Base-by-base conservation (phyloP, 1,140 invertebrate genomes). In the Calliphora vicina region DNA sequence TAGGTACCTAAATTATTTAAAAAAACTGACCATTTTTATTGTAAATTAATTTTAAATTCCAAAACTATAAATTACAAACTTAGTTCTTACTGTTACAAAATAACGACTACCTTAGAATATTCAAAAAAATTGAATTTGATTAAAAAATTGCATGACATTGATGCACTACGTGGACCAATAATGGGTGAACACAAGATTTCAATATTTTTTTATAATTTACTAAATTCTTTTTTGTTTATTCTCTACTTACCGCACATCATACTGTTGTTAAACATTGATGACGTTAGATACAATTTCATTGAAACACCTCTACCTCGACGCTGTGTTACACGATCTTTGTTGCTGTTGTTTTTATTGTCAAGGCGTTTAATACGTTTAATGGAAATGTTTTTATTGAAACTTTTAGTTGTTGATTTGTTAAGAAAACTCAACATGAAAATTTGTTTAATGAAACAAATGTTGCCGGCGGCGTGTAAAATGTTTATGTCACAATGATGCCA, bases 241-340 rank as follows among this genome's bases (percentile, higher is more conserved):
- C 0, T 67, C 61, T 67, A 85, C 87, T 88, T 87, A 88, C 87
- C 87, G 83, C 84, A 50, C 87, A 88, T 88, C 83, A 83, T 87
- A 85, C 50, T 85, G 87, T 87, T 86, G 78, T 85, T 80, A 72
- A 84, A 45, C 87, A 86, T 87, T 86, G 84, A 84, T 84, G 84
- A 80, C 82, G 82, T 83, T 74, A 82, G n/a, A 35, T 45, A 71
- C 76, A 57, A 85, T 83, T 86, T 84, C 83, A 72, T 82, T 84
- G 82, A n/a, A 78, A 61, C 50, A 42, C 80, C 57, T 73, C 45
- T 84, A 25, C 42, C 61, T 50, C 72, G 80, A 76, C 67, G 78
- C 15, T 6, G 12, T 50, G 17, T 50, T 50, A 13, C 25, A 43
- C n/a, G 20, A 76, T 17, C 29, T 26, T 27, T 27, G 12, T 35